These are phyloP conservation scores for Volucella zonaria DNA, from an alignment of 2,888 invertebrate species.

Conservation along the genomic window DNA sequence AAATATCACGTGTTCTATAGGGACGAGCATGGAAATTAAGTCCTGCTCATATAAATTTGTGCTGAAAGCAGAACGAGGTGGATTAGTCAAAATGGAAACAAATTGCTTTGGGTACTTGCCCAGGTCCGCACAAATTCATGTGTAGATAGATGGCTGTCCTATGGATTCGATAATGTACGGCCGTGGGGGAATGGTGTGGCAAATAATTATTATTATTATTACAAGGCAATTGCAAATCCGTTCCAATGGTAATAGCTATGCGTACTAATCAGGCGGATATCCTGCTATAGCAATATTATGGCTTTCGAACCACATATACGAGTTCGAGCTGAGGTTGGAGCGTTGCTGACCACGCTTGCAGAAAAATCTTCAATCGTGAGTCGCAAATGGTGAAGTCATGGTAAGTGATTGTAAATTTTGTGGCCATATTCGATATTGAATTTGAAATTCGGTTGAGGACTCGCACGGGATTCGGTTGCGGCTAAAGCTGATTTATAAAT, in stretches of 20 bases:
- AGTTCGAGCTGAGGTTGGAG: neutral
- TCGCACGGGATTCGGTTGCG: neutral
- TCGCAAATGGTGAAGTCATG: conserved; percentile 4
- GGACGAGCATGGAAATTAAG: neutral
- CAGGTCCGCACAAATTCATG: neutral
- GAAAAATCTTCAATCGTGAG: conserved; percentile 10
- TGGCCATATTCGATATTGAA: conserved; percentile 20
- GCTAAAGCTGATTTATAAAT: conserved; percentile 21
- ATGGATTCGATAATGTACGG: conserved; percentile 28
- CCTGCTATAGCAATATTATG: conserved; percentile 33
- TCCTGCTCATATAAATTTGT: neutral
- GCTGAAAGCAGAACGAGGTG: neutral
- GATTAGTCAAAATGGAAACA: neutral
- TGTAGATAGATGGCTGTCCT: neutral
- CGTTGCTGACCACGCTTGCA: neutral
- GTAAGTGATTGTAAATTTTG: conserved; percentile 9
- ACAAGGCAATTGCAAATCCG: conserved; percentile 5
- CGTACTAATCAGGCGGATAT: conserved; percentile 49
- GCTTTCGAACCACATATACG: conserved; percentile 5
- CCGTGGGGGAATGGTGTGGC: conserved; percentile 16
- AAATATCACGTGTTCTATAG: conserved; percentile 4
- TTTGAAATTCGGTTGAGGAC: conserved; percentile 14
- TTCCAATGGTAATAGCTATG: conserved; percentile 8
- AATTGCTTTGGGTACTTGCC: neutral
- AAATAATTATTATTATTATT: conserved; percentile 24